Evolutionary conservation across 2,888 invertebrate genomes (phyloP).

Genomic region (Lasius platythorax): DNA sequence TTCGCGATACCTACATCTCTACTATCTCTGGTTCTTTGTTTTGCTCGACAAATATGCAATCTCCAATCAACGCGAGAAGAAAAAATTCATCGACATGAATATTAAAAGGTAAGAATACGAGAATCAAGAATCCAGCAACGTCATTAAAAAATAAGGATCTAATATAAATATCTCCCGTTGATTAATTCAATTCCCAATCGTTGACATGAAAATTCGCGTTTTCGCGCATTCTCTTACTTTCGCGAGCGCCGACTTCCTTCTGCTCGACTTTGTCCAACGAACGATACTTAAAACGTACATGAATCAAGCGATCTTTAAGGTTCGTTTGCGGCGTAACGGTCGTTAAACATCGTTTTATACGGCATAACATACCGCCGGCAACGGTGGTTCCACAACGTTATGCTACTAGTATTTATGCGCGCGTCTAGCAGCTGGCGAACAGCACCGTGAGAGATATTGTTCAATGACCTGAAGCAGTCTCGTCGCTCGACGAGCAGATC

Average conservation of each 20-base stretch:
- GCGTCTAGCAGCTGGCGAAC: slow-evolving; percentile 40
- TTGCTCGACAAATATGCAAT: not conserved
- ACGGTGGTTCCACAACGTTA: slow-evolving; percentile 67
- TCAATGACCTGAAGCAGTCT: slow-evolving; percentile 42
- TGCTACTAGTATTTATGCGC: slow-evolving; percentile 29
- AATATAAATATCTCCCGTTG: not conserved
- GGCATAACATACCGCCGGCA: slow-evolving; percentile 66
- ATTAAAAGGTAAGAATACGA: not conserved
- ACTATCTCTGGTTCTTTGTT: not conserved
- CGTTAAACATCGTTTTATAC: slow-evolving; percentile 66
- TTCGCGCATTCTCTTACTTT: not conserved
- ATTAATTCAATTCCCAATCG: not conserved
- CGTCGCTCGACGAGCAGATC: not conserved
- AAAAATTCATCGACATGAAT: not conserved
- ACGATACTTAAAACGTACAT: slow-evolving; percentile 34
- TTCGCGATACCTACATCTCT: not conserved
- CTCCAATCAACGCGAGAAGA: not conserved
- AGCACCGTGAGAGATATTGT: slow-evolving; percentile 29
- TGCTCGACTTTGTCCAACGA: slow-evolving; percentile 20
- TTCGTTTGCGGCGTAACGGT: slow-evolving; percentile 72
- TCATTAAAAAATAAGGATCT: not conserved
- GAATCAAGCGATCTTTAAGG: slow-evolving; percentile 56
- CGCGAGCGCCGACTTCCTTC: not conserved
- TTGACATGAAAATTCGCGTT: slow-evolving; percentile 6
- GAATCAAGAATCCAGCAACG: not conserved